These are phyloP conservation scores for human DNA, from an alignment of 2,113 vertebrate species.

Conservation along the genomic window DNA sequence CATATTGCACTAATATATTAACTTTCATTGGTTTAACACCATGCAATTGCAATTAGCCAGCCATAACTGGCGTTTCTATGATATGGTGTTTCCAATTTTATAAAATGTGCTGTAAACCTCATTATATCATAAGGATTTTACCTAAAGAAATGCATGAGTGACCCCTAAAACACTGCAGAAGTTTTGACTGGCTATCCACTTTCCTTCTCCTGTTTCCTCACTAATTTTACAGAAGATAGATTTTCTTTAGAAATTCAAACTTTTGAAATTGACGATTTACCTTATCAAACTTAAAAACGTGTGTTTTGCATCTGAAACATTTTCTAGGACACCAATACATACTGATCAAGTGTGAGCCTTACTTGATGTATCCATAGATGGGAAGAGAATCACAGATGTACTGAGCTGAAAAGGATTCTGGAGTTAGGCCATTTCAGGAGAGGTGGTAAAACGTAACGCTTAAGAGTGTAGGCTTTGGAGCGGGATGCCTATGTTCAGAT, in stretches of 20 bases:
- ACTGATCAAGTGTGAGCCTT: neutral
- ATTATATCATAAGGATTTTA: neutral
- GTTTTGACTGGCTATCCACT: neutral
- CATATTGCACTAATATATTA: neutral
- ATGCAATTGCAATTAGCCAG: neutral
- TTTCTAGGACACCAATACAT: neutral
- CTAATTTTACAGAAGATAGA: conserved; percentile 6
- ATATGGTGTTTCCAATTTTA: neutral
- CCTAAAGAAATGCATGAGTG: neutral
- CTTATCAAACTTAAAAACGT: neutral
- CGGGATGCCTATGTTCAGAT: neutral
- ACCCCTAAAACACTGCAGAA: neutral
- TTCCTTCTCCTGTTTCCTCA: conserved; percentile 6
- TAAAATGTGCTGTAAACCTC: neutral
- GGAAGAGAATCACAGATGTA: neutral
- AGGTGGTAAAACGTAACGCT: neutral
- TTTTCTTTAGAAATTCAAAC: conserved; percentile 17
- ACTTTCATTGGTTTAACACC: neutral
- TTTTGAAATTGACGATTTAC: neutral
- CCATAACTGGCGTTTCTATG: neutral
- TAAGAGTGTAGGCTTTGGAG: neutral
- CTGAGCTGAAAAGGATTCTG: neutral
- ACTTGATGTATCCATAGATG: neutral
- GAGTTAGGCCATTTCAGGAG: neutral
- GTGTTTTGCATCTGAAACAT: neutral